These are phyloP conservation scores for Agrochola lota DNA, from an alignment of 2,888 invertebrate species.

Conservation along the genomic window DNA sequence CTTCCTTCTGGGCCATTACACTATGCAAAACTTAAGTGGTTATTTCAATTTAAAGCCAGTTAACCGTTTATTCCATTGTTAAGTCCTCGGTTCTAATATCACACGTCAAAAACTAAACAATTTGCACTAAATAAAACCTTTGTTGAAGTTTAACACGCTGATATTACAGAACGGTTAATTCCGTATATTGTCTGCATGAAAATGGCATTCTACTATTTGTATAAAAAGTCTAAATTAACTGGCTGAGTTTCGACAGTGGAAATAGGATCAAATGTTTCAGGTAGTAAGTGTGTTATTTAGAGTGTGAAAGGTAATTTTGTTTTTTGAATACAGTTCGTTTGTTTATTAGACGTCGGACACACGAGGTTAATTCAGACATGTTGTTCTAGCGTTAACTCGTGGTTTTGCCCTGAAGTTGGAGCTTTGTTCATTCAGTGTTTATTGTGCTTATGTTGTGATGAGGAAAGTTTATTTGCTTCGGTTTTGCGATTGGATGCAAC, in stretches of 20 bases:
- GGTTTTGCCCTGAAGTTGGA: slow-evolving; percentile 33
- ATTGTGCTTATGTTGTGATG: slow-evolving; percentile 31
- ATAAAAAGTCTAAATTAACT: slow-evolving; percentile 68
- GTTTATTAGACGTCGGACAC: slow-evolving; percentile 52
- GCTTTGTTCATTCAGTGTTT: slow-evolving; percentile 57
- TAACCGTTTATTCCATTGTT: slow-evolving; percentile 27
- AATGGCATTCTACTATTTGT: slow-evolving; percentile 72
- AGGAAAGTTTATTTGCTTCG: slow-evolving; percentile 34
- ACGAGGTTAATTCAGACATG: slow-evolving; percentile 30
- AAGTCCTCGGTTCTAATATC: slow-evolving; percentile 20
- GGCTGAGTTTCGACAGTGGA: slow-evolving; percentile 34
- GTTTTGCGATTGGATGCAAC: slow-evolving; percentile 27
- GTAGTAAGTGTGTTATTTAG: slow-evolving; percentile 49
- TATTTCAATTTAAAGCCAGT: slow-evolving; percentile 26
- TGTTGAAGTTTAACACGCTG: slow-evolving; percentile 66
- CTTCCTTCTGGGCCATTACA: slow-evolving; percentile 31
- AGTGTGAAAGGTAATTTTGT: slow-evolving; percentile 20
- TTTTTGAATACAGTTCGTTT: slow-evolving; percentile 49
- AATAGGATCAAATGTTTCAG: slow-evolving; percentile 58
- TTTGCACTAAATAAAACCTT: slow-evolving; percentile 65
- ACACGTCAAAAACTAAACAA: slow-evolving; percentile 58
- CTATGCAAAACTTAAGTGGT: slow-evolving; percentile 21
- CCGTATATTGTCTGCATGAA: slow-evolving; percentile 74
- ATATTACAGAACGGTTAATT: slow-evolving; percentile 72
- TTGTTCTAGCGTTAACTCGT: slow-evolving; percentile 26